These are phyloP conservation scores for Alsophila aescularia DNA, from an alignment of 2,888 invertebrate species.

Conservation along the genomic window DNA sequence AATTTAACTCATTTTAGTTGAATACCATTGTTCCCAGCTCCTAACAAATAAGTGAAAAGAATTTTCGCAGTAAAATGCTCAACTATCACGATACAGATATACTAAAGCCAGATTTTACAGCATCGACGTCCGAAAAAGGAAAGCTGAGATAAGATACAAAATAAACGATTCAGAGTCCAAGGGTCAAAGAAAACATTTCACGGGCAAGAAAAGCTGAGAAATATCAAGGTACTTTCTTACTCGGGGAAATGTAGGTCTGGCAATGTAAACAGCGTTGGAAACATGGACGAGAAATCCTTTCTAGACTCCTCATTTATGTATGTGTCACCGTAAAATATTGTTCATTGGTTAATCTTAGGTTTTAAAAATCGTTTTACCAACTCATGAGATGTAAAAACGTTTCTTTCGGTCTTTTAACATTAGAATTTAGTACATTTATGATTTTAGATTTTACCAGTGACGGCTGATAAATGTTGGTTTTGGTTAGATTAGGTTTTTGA, in stretches of 20 bases:
- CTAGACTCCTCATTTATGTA: neutral
- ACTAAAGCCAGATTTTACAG: constrained; percentile 5
- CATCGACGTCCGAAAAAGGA: constrained; percentile 6
- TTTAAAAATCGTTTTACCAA: no score
- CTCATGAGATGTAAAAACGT: no score
- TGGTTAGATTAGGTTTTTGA: no score
- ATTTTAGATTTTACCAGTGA: no score
- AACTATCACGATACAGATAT: neutral
- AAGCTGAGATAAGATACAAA: constrained; percentile 18
- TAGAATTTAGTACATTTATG: no score
- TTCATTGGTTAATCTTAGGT: no score
- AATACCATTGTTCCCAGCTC: no score
- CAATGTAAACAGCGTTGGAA: constrained; percentile 1
- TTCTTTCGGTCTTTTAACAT: no score
- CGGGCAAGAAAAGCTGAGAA: constrained; percentile 13
- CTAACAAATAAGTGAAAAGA: neutral
- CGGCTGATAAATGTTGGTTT: no score
- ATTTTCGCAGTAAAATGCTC: neutral
- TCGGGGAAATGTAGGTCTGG: constrained; percentile 18
- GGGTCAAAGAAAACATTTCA: constrained; percentile 22
- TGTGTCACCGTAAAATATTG: no score
- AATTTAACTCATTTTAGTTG: no score
- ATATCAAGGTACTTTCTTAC: constrained; percentile 21
- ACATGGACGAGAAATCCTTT: neutral
- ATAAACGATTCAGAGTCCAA: constrained; percentile 21